Base-by-base conservation (phyloP, 2,797 vertebrate species). In the Erpetoichthys calabaricus region DNA sequence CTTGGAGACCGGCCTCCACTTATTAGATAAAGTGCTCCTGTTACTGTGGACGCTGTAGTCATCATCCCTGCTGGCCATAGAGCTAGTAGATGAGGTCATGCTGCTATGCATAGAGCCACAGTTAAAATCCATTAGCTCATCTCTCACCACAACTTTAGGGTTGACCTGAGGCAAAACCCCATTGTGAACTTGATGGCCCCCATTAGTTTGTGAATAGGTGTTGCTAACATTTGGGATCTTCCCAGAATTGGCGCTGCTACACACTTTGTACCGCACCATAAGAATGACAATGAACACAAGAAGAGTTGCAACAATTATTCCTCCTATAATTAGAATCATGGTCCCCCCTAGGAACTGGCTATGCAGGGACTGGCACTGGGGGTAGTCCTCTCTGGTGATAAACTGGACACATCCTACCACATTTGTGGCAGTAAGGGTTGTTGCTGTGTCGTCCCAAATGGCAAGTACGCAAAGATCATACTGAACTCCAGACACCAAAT, bases 391-490 rank as follows among this genome's bases (percentile, higher is more conserved):
- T 59, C 83, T 86, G 68, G 96, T 99, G 78, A 89, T 75, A 75
- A 99, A 99, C 77, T 94, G 90, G 68, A 90, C 84, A 0, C 96
- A 99, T 62, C 96, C 96, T 8, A 99, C 89, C 5, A 99, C 87
- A 64, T 97, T 98, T 74, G 96, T 99, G 72, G 94, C 96, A 0
- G 94, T 97, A 65, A 98, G 92, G 0, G 92, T 94, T 0, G 96
- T 98, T 66, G 91, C 90, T 0, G 88, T 91, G 81, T 99, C 96
- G 3, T 98, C 95, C 90, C 94, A 98, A 77, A 98, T 94, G 68
- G 94, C 92, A 75, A 99, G 73, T 55, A 99, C 94, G 0, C 96
- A 99, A 65, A 99, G 75, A 70, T 97, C 93, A n/a, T 99, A 99
- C 76, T 91, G 88, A 41, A 91, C 87, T 62, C 92, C 94, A 0